A percentile compares a stretch with the other conserved stretches of the same genome.
phyloP scores from a whole-genome alignment of 2,113 vertebrate genomes.

The Drymodes brunneopygia region DNA sequence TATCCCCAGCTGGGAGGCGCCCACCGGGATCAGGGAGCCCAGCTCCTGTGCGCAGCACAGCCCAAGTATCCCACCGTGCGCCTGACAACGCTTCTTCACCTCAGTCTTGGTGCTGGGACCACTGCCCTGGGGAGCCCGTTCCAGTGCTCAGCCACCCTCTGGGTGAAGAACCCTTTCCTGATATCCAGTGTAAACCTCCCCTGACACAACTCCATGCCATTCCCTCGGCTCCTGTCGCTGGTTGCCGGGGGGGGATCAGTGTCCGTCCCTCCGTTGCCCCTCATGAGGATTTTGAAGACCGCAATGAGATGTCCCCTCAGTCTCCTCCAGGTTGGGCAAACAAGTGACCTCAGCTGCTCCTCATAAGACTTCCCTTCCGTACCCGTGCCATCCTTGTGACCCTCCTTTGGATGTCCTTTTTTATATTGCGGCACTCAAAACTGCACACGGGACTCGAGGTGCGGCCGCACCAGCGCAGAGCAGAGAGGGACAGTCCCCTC shows the following conservation, averaged over 20 bases:
- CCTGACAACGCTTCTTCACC: too few relatives aligned
- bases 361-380: background rate
- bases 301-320: background rate
- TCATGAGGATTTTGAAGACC: background rate
- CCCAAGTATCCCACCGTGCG: background rate
- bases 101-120: background rate
- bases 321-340: background rate
- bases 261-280: background rate
- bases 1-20: too few relatives aligned
- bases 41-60: background rate
- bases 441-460: too few relatives aligned
- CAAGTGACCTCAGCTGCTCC: background rate
- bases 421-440: background rate
- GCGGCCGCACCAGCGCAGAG: accelerated
- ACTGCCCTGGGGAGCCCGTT: background rate
- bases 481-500: background rate
- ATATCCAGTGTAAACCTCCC: accelerated
- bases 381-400: too few relatives aligned
- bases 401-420: background rate
- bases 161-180: background rate
- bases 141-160: background rate
- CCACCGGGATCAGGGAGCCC: accelerated
- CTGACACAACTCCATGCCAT: background rate
- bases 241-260: background rate
- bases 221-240: background rate